These are phyloP conservation scores for Dicerorhinus sumatrensis DNA, from an alignment of 2,113 vertebrate genomes.

Conservation along the genomic window DNA sequence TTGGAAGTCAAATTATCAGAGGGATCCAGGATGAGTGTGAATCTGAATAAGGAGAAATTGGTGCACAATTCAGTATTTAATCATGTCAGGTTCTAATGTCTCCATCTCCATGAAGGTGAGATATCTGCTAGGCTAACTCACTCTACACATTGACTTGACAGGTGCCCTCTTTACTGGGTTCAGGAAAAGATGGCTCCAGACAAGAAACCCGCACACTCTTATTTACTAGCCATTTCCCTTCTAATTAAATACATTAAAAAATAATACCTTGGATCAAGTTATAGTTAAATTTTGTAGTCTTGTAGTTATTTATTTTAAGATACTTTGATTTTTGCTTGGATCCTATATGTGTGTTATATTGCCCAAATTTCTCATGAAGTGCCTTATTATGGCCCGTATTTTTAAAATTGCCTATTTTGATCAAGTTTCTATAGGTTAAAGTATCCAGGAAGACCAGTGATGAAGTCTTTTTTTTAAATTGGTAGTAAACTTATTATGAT, in stretches of 20 bases:
- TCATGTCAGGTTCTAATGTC: background rate
- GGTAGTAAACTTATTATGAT: background rate
- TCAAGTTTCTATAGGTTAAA: background rate
- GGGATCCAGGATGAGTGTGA: background rate
- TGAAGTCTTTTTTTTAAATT: background rate
- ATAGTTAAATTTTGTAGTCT: background rate
- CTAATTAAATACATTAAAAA: background rate
- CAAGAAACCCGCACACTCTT: background rate
- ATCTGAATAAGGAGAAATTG: background rate
- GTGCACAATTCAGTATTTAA: background rate
- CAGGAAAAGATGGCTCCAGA: background rate
- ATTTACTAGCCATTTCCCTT: background rate
- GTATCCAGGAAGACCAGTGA: background rate
- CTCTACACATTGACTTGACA: rapidly evolving
- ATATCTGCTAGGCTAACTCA: background rate
- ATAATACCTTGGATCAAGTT: background rate
- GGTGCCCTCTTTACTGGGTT: background rate
- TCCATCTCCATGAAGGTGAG: background rate
- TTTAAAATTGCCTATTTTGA: background rate
- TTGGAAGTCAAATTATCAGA: background rate
- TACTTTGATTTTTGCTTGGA: background rate
- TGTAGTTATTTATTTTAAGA: background rate
- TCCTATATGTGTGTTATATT: background rate
- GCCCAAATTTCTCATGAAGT: background rate
- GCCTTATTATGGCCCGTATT: background rate